Base-by-base conservation (phyloP, 2,797 vertebrate species). In the Neosalanx taihuensis region DNA sequence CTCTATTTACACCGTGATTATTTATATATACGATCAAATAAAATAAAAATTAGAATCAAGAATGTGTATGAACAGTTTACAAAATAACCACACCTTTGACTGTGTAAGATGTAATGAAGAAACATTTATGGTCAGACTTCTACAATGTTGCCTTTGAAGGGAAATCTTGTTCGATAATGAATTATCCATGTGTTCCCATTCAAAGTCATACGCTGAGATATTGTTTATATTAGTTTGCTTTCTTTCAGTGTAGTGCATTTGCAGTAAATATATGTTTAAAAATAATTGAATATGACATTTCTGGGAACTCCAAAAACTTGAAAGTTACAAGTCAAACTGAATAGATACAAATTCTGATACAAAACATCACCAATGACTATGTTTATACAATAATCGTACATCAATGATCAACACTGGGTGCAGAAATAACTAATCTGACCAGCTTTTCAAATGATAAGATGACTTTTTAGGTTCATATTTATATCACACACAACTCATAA, bases 21-120 rank as follows among this genome's bases (percentile, higher is more conserved):
- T 79, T 73, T 71, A 86, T 88, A 78, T 83, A 85, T 87, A 86
- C 80, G 81, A 86, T 89, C 89, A 83, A 89, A 88, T 91, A 89
- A 83, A 90, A 84, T 78, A 91, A 78, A 78, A 87, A 90, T 87
- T 77, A 81, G 89, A 80, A 85, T 86, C 87, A 80, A 81, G 72
- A 74, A 74, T 67, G 63, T 64, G 71, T 77, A 77, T 76, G 71
- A 69, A 84, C 56, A 74, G 69, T 69, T 72, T 81, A 84, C 51
- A 84, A 81, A 86, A 77, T 73, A 79, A 73, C 57, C 73, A 76
- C 67, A 85, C 51, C 60, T 75, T 66, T 82, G 71, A 85, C 46
- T 75, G 63, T 83, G 62, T 77, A 76, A 60, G 71, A 37, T 41
- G 70, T 72, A 0, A 46, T 68, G 20, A 68, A 70, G 61, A 67